Conservation (phyloP, 2,113 vertebrate genomes). For the Mus musculus region GRCm39 chr2:161345501-161346000, state of each 20-base stretch:
- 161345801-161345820: background rate
- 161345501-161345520: background rate
- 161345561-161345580: background rate
- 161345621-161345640: background rate
- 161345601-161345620: background rate
- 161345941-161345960: background rate
- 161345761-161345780: background rate
- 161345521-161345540: constrained; percentile 10
- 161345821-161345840: background rate
- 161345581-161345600: background rate
- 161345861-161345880: background rate
- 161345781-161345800: constrained; percentile 12
- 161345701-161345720: background rate
- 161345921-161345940: background rate
- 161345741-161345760: background rate
- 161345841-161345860: background rate
- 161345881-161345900: background rate
- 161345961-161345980: background rate
- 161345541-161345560: constrained; percentile 12
- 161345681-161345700: background rate
- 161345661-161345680: background rate
- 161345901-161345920: background rate
- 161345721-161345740: background rate
- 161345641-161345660: constrained; percentile 7
- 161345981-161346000: background rate